Base-by-base conservation (phyloP, 2,113 vertebrate genomes). In the Talpa occidentalis region DNA sequence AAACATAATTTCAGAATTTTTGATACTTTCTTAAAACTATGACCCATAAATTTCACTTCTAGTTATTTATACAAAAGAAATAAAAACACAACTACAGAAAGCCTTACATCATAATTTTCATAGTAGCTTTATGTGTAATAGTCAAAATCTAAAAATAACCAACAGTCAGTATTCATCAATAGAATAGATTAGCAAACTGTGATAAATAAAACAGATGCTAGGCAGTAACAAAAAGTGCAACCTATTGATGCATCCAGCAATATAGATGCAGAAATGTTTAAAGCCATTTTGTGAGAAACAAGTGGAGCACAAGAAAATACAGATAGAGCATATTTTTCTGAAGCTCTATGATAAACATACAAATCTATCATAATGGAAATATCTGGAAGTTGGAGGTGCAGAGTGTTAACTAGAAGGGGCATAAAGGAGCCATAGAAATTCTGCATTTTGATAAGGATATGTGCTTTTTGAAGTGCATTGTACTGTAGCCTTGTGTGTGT, bases 21-120 rank as follows among this genome's bases (percentile, higher is more conserved):
- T 76, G 42, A 26, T 19, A 54, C 5, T 62, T 62, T 77, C 21
- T 49, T 86, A 74, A 90, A 35, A 52, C 24, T 62, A 28, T 81
- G 37, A 60, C 3, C 42, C 3, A 79, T 92, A 15, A 79, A 88
- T 79, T 88, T 62, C 4, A 74, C 15, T 74, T 54, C 44, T 74
- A 66, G 14, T 62, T 96, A 78, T 73, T 70, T 42, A 91, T 79
- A 5, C 14, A 80, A 54, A 10, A 83, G 30, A 79, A 94, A 67
- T 32, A 91, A 64, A 73, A 88, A 83, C 0, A 44, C 11, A 16
- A 74, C 40, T 19, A 59, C 44, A 69, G 59, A 74, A 83, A 72
- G 7, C 10, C 78, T 70, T 92, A 67, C 42, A 12, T 49, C 74
- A 37, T 15, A 81, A 69, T 80, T 60, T 37, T 64, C 4, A 28